phyloP scores from a whole-genome alignment of 2,797 vertebrate genomes.

The Scleropages formosus region DNA sequence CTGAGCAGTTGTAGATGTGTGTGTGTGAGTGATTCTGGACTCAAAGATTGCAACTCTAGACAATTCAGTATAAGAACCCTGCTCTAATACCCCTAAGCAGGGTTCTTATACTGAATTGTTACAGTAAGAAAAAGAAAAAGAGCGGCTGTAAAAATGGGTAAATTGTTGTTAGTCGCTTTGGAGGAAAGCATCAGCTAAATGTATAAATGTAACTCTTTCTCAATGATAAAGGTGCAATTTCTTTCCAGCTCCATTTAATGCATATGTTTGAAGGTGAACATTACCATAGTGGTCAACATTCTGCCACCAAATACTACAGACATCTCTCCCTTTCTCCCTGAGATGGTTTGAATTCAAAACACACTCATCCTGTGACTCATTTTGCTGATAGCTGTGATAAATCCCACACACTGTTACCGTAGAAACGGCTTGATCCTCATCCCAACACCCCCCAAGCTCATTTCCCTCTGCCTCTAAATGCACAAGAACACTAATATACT shows the following conservation, averaged over 20 bases:
- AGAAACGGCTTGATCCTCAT: slow-evolving; percentile 43
- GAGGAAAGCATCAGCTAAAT: too few relatives aligned
- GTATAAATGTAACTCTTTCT: too few relatives aligned
- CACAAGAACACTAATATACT: slow-evolving; percentile 19
- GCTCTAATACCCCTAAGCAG: background rate
- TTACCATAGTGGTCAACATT: background rate
- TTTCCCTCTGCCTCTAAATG: background rate
- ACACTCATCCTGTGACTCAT: slow-evolving; percentile 41
- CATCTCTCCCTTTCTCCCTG: background rate
- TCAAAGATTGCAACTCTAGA: too few relatives aligned
- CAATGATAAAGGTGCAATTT: background rate
- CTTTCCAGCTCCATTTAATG: background rate
- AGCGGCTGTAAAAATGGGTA: background rate
- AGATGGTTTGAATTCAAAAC: slow-evolving; percentile 30
- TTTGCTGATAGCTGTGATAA: slow-evolving; percentile 49
- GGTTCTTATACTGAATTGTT: slow-evolving; percentile 3
- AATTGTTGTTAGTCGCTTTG: too few relatives aligned
- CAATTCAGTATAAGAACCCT: too few relatives aligned
- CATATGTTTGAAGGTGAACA: background rate
- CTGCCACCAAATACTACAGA: background rate
- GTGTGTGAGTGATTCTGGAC: too few relatives aligned
- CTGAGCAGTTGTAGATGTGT: too few relatives aligned
- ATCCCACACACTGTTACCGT: slow-evolving; percentile 47
- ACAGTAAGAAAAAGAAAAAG: background rate
- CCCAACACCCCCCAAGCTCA: background rate